phyloP scores from a whole-genome alignment of 2,888 invertebrate species.

The Pantelozetes paolii region DNA sequence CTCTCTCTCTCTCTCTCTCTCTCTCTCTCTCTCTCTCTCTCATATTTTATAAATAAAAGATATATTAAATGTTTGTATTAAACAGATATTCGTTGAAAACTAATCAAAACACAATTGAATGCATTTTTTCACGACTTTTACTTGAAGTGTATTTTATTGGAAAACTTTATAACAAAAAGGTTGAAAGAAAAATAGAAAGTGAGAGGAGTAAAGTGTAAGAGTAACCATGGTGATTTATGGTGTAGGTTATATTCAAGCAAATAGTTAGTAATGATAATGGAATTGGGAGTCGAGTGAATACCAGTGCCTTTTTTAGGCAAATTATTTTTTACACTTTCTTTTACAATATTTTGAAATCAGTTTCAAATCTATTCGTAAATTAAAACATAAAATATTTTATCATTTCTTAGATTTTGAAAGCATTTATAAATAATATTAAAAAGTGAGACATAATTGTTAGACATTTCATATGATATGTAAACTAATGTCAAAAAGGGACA shows the following conservation, averaged over 20 bases:
- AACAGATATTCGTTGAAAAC: too few relatives aligned
- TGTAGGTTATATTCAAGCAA: neutral
- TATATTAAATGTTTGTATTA: too few relatives aligned
- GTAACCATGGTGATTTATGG: conserved; percentile 14
- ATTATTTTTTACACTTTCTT: neutral
- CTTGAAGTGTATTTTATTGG: neutral
- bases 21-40: conserved; percentile 37
- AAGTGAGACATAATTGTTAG: conserved; percentile 1
- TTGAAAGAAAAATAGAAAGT: neutral
- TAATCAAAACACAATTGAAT: too few relatives aligned
- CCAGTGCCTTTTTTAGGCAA: conserved; percentile 9
- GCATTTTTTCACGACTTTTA: too few relatives aligned
- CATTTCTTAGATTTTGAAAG: neutral
- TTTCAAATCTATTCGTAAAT: too few relatives aligned
- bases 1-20: conserved; percentile 22
- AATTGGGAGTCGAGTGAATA: neutral
- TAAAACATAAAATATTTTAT: neutral
- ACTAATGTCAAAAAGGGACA: conserved; percentile 12
- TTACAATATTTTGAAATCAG: too few relatives aligned
- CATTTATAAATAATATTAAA: neutral
- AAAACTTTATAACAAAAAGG: neutral
- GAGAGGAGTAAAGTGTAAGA: neutral
- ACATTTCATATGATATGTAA: neutral
- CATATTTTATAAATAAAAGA: too few relatives aligned
- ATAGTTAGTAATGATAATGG: conserved; percentile 21